These are phyloP conservation scores for Zaprionus kolodkinae DNA, from an alignment of 1,140 invertebrate genomes.

Conservation along the genomic window DNA sequence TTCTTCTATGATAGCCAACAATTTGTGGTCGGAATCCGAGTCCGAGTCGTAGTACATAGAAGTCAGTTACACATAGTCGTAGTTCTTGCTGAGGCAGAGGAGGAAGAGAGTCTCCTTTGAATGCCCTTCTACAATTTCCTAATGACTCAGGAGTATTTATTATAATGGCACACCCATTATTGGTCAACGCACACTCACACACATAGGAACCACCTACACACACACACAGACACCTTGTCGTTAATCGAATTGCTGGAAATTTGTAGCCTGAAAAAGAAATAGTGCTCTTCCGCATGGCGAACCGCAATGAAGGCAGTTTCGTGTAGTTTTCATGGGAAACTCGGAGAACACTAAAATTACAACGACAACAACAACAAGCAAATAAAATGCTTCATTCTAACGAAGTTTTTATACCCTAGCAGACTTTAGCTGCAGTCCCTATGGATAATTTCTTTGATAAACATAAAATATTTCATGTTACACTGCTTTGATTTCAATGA, in stretches of 20 bases:
- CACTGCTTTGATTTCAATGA: too few relatives aligned
- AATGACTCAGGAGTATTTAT: constrained; percentile 31
- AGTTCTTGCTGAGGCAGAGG: too few relatives aligned
- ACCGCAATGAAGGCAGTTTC: constrained; percentile 26
- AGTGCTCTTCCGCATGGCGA: constrained; percentile 34
- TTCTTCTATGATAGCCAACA: constrained; percentile 31
- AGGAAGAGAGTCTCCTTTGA: not conserved
- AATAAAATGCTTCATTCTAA: too few relatives aligned
- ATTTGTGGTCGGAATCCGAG: constrained; percentile 21
- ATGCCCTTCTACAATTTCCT: constrained; percentile 21
- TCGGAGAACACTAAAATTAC: constrained; percentile 12
- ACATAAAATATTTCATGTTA: too few relatives aligned
- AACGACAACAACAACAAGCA: not conserved
- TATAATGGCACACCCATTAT: constrained; percentile 44
- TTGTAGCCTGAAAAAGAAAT: not conserved
- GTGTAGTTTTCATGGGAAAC: constrained; percentile 25
- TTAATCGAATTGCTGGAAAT: constrained; percentile 33
- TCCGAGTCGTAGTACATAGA: not conserved
- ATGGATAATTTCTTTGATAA: too few relatives aligned
- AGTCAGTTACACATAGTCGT: not conserved
- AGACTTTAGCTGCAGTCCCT: too few relatives aligned
- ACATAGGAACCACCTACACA: not conserved
- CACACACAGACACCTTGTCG: not conserved
- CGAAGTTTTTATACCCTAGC: too few relatives aligned
- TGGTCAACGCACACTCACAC: constrained; percentile 33